Percentiles rank a stretch among this genome's conserved stretches.
phyloP scores from a whole-genome alignment of 2,888 invertebrate genomes.

The Gastracanthus pulcherrimus region DNA sequence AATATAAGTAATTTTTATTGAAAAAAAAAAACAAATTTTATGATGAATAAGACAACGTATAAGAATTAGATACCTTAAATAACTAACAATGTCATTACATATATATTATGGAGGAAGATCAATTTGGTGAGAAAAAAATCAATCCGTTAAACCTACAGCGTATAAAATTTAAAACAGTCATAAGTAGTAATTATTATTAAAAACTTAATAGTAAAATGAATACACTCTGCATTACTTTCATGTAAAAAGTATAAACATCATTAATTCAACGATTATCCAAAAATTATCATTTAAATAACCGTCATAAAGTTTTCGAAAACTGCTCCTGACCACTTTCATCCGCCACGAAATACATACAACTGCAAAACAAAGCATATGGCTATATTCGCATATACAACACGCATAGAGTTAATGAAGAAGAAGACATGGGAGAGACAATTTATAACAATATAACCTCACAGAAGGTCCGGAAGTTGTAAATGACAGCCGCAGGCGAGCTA shows the following conservation, averaged over 20 bases:
- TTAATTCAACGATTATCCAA: no score
- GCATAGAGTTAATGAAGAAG: background rate
- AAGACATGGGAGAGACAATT: background rate
- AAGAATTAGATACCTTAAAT: background rate
- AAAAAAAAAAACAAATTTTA: background rate
- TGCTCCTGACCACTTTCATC: background rate
- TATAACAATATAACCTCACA: background rate
- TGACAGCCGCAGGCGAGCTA: background rate
- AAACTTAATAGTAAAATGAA: no score
- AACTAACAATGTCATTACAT: background rate
- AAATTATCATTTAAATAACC: background rate
- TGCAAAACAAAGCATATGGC: background rate
- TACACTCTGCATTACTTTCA: no score
- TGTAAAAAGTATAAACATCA: no score
- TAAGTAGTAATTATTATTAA: no score
- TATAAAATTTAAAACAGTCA: no score
- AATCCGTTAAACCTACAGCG: no score
- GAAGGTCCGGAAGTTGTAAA: slow-evolving; percentile 5
- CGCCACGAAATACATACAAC: background rate
- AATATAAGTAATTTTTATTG: background rate
- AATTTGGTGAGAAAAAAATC: background rate
- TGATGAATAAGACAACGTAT: no score
- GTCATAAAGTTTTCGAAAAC: background rate
- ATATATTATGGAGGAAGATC: background rate
- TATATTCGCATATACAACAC: background rate